Conservation (phyloP, 2,113 vertebrate genomes). For the Nothoprocta pentlandii region DNA sequence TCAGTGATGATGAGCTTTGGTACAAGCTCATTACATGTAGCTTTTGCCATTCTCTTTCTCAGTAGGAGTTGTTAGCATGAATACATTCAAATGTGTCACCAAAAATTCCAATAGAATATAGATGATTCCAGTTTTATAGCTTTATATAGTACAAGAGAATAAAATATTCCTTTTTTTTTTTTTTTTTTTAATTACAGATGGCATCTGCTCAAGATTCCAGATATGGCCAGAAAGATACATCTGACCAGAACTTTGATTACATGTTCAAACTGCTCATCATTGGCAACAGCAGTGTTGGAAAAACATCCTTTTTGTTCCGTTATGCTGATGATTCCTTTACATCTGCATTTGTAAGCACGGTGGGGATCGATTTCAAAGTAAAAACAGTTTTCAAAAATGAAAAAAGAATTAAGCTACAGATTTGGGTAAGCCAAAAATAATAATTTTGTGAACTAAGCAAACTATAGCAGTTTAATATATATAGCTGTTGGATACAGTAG, state of each 20-base stretch:
- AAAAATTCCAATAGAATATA: slow-evolving; percentile 32
- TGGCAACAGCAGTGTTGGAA: slow-evolving; percentile 94
- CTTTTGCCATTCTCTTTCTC: slow-evolving; percentile 28
- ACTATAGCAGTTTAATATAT: background rate
- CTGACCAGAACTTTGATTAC: slow-evolving; percentile 95
- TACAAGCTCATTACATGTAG: background rate
- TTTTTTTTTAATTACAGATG: slow-evolving; percentile 80
- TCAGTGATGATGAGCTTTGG: background rate
- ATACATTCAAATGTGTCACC: slow-evolving; percentile 1
- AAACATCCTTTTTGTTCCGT: slow-evolving; percentile 95
- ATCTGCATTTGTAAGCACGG: slow-evolving; percentile 97
- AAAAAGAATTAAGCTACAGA: slow-evolving; percentile 98
- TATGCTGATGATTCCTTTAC: slow-evolving; percentile 98
- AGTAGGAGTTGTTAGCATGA: background rate
- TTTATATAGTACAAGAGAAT: background rate
- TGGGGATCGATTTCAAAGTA: slow-evolving; percentile 99
- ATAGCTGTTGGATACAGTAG: background rate
- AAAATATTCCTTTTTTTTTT: slow-evolving; percentile 24
- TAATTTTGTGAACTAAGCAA: background rate
- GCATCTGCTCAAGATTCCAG: slow-evolving; percentile 88
- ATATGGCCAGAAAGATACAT: slow-evolving; percentile 88
- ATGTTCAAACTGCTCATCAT: slow-evolving; percentile 96
- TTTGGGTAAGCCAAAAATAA: slow-evolving; percentile 88
- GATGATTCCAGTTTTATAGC: background rate
- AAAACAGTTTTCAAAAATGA: slow-evolving; percentile 98